phyloP scores from a whole-genome alignment of 2,113 vertebrate species.

The Terrapene triunguis region DNA sequence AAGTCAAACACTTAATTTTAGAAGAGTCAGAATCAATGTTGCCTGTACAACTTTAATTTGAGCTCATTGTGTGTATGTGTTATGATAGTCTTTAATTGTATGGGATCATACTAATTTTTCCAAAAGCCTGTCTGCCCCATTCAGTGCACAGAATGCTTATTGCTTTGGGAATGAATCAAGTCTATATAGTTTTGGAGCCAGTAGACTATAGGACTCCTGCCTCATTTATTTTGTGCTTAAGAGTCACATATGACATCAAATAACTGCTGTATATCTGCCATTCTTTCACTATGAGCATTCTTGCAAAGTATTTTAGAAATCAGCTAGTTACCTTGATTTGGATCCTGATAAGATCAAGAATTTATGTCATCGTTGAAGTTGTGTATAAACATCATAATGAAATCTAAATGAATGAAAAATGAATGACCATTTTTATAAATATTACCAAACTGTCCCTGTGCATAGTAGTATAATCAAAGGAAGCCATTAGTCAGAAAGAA shows the following conservation, averaged over 20 bases:
- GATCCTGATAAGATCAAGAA: background rate
- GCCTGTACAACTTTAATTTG: background rate
- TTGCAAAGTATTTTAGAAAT: background rate
- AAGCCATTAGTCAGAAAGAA: background rate
- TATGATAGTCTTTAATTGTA: rapidly evolving
- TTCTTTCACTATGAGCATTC: background rate
- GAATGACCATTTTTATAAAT: background rate
- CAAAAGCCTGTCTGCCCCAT: background rate
- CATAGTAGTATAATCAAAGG: background rate
- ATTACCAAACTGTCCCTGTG: background rate
- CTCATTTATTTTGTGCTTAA: background rate
- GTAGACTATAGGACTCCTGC: background rate
- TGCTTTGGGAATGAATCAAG: background rate
- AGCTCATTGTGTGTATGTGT: background rate
- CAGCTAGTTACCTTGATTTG: background rate
- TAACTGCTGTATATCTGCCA: background rate
- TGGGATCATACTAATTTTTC: background rate
- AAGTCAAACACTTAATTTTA: background rate
- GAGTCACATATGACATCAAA: background rate
- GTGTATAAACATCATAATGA: background rate
- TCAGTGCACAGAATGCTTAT: background rate
- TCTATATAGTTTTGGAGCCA: background rate
- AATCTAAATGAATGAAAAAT: background rate
- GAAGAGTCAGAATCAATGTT: background rate
- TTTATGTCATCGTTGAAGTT: background rate